Conservation (phyloP, 2,113 vertebrate genomes). For the Salvator merianae region DNA sequence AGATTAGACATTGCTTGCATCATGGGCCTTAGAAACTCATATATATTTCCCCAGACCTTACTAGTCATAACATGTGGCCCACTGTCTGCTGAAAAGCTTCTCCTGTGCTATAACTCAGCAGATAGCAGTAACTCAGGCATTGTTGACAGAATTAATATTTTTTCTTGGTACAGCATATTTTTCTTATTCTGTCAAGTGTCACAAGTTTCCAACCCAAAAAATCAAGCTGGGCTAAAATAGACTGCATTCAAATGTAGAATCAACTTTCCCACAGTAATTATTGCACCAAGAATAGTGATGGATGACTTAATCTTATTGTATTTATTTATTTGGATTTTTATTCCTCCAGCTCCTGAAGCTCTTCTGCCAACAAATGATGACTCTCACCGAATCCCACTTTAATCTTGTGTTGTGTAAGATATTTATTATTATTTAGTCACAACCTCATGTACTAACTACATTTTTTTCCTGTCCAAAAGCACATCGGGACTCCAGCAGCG, state of each 20-base stretch:
- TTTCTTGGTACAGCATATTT: not conserved
- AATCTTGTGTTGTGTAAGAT: not conserved
- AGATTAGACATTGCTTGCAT: no score
- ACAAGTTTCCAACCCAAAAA: not conserved
- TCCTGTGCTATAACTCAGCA: no score
- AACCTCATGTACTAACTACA: not conserved
- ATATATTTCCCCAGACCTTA: not conserved
- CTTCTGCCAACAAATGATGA: not conserved
- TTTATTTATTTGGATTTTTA: not conserved
- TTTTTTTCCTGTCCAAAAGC: no score
- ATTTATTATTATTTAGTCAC: not conserved
- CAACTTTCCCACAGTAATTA: not conserved
- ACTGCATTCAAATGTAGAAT: not conserved
- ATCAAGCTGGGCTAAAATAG: not conserved
- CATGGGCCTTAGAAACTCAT: not conserved
- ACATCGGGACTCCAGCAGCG: no score
- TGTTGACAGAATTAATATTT: not conserved
- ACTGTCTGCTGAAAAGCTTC: not conserved
- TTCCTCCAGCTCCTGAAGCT: conserved; percentile 3
- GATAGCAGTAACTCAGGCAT: not conserved
- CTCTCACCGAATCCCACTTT: not conserved
- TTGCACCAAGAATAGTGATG: not conserved
- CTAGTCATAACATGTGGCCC: not conserved
- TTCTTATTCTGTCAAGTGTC: not conserved
- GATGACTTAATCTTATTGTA: not conserved